Conservation (phyloP, 1,140 invertebrate genomes). For the Aphidius gifuensis region DNA sequence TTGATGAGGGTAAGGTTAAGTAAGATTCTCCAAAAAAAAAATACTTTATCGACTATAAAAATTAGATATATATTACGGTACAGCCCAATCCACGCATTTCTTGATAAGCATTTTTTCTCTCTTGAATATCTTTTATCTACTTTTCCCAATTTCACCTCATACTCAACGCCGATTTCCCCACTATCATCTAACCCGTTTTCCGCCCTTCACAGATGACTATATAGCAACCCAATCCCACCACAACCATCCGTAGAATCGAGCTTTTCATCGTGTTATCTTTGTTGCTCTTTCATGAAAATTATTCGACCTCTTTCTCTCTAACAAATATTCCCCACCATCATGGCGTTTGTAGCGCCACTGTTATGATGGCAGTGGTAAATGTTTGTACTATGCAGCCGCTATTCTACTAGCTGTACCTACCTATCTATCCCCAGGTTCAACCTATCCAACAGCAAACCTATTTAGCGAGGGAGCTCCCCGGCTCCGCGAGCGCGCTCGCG, state of each 20-base stretch:
- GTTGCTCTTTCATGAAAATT: slow-evolving; percentile 28
- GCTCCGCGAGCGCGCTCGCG: slow-evolving; percentile 29
- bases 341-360: slow-evolving; percentile 26
- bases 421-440: slow-evolving; percentile 31
- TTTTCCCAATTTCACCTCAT: slow-evolving; percentile 17
- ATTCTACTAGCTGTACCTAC: slow-evolving; percentile 27
- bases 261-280: slow-evolving; percentile 34
- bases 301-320: slow-evolving; percentile 10
- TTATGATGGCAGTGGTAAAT: slow-evolving; percentile 21
- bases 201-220: slow-evolving; percentile 16
- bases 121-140: slow-evolving; percentile 16
- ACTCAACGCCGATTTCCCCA: slow-evolving; percentile 22
- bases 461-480: slow-evolving; percentile 30
- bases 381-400: slow-evolving; percentile 21
- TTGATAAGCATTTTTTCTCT: not conserved
- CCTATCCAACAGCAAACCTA: slow-evolving; percentile 31
- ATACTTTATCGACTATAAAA: too few species aligned
- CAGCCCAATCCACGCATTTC: too few species aligned
- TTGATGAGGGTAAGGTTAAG: too few species aligned
- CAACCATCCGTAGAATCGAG: slow-evolving; percentile 23
- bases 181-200: slow-evolving; percentile 28
- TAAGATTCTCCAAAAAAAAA: too few species aligned
- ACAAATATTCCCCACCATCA: not conserved
- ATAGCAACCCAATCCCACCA: slow-evolving; percentile 14
- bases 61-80: too few species aligned